Evolutionary conservation across 2,888 invertebrate genomes (phyloP), one percentile per base, ranked within the genome.

Genomic region (Apamea anceps): DNA sequence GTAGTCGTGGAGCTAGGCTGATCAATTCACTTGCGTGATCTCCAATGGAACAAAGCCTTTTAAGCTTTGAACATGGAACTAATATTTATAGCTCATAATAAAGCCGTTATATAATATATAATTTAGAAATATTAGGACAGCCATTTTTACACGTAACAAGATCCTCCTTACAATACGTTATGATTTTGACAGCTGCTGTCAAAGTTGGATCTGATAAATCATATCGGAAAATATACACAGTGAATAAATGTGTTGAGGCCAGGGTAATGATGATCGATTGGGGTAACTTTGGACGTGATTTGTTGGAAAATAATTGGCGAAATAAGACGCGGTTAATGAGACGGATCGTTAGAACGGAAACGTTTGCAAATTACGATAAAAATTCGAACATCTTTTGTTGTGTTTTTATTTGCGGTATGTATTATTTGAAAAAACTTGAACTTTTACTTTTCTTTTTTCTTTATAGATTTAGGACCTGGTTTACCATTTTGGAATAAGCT

Each of bases 261-360:
- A 84, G 60, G 68, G 76, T 88, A 90, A 91, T 85, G 86, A 88
- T 90, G 91, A 91, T 91, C 85, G 91, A 91, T 90, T 85, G 74
- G 77, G 76, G 68, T 57, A 88, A 88, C 83, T 87, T 87, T 78
- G 72, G 79, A 77, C 81, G 76, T 87, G 87, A 87, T 90, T 85
- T 82, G 81, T 80, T 73, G 54, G 81, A 85, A 86, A 88, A 80
- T 81, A 88, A 80, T 85, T 85, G 83, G 74, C 65, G 32, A 63
- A 82, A 72, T 66, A 82, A 80, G 85, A 77, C 45, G 67, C 45
- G 77, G 77, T 72, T 88, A 82, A 83, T 79, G 82, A 88, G 74
- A 67, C 51, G 37, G 63, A 84, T 80, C 75, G 74, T 84, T 68
- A 79, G 62, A 83, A 62, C 25, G 57, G 21, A 79, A 74, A 74